Evolutionary conservation across 2,797 vertebrate genomes (phyloP).

Genomic region (Hydrolagus colliei): DNA sequence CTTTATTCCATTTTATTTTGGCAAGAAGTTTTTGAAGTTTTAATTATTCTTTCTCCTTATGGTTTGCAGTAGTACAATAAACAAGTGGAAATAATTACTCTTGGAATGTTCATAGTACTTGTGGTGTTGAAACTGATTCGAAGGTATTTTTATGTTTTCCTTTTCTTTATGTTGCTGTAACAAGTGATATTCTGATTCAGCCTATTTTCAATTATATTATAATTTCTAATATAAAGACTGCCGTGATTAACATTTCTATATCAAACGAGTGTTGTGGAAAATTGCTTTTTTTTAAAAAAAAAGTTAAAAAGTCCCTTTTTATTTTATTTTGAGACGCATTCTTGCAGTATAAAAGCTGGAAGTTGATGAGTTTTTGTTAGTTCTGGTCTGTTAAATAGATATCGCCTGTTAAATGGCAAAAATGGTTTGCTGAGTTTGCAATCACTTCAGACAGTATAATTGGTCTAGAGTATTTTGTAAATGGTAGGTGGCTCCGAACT

Average conservation of each 20-base stretch:
- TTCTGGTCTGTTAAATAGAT: neutral
- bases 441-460: neutral
- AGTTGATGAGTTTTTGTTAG: neutral
- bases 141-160: conserved; percentile 11
- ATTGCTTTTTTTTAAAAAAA: no score
- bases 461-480: neutral
- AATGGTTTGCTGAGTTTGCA: neutral
- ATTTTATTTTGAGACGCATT: no score
- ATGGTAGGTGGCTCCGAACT: neutral
- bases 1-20: no score
- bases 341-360: neutral
- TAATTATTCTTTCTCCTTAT: conserved; percentile 17
- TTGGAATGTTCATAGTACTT: conserved; percentile 10
- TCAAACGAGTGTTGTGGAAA: no score
- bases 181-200: neutral
- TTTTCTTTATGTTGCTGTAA: neutral
- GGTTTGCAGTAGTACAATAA: conserved; percentile 18
- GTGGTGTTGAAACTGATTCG: neutral
- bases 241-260: neutral
- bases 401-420: neutral
- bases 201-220: neutral
- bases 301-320: no score
- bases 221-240: neutral
- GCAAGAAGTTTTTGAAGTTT: conserved; percentile 1
- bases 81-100: conserved; percentile 12